phyloP scores from a whole-genome alignment of 2,113 vertebrate species.

The Catharus bicknelli region DNA sequence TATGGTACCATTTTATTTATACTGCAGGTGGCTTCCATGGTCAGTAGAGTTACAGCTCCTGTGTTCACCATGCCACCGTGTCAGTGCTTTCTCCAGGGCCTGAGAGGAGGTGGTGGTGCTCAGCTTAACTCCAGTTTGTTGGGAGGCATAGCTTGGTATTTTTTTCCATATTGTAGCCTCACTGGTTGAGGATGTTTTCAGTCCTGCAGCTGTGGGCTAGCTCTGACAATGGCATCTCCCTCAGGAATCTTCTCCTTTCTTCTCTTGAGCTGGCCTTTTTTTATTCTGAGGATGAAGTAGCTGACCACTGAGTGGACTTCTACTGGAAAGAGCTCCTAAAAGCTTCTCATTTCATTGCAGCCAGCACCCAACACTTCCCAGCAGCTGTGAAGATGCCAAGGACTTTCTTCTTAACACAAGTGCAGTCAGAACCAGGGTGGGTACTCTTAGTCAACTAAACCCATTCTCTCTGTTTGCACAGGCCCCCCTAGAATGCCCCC shows the following conservation, averaged over 20 bases:
- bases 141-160: background rate
- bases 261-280: constrained; percentile 41
- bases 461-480: background rate
- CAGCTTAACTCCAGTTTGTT: background rate
- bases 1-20: background rate
- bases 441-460: constrained; percentile 1
- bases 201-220: background rate
- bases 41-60: constrained; percentile 26
- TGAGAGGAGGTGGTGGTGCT: constrained; percentile 49
- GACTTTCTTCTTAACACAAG: constrained; percentile 39
- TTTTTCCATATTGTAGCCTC: background rate
- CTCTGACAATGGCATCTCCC: constrained; percentile 60
- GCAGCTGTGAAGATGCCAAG: constrained; percentile 55
- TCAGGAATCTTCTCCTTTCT: constrained; percentile 55
- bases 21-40: background rate
- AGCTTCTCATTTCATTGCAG: constrained; percentile 3
- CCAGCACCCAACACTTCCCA: background rate
- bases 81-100: constrained; percentile 59
- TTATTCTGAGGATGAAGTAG: background rate
- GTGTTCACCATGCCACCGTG: constrained; percentile 30
- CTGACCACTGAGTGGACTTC: background rate
- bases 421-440: constrained; percentile 14
- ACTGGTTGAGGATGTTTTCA: constrained; percentile 11
- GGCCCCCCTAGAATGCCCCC: background rate
- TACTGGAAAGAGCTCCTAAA: constrained; percentile 22